These are phyloP conservation scores for Gymnodraco acuticeps DNA, from an alignment of 2,797 vertebrate genomes.

Conservation along the genomic window DNA sequence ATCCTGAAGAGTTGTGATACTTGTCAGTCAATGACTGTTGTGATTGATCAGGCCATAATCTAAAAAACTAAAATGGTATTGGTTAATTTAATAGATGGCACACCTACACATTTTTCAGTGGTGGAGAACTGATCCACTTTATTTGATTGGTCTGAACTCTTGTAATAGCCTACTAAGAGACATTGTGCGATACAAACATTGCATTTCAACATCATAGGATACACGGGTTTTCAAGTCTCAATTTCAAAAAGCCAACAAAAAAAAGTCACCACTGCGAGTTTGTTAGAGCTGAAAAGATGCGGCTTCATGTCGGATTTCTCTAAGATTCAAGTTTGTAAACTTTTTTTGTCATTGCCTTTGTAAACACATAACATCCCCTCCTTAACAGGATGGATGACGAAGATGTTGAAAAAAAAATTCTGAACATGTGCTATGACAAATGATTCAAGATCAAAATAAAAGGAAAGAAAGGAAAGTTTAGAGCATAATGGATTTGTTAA, in stretches of 20 bases:
- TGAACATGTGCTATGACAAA: conserved; percentile 74
- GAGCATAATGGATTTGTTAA: conserved; percentile 68
- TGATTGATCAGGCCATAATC: conserved; percentile 3
- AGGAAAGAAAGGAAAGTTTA: conserved; percentile 65
- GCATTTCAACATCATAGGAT: conserved; percentile 86
- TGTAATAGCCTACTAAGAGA: conserved; percentile 90
- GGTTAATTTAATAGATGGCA: conserved; percentile 21
- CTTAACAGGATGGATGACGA: conserved; percentile 78
- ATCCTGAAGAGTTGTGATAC: conserved; percentile 4
- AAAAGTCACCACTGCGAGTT: conserved; percentile 81
- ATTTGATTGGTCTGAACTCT: conserved; percentile 93
- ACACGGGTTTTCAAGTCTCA: conserved; percentile 90
- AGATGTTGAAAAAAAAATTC: conserved; percentile 80
- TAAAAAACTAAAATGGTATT: background rate
- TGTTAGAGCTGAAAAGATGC: conserved; percentile 79
- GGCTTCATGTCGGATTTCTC: conserved; percentile 81
- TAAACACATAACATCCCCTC: conserved; percentile 87
- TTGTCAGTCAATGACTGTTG: conserved; percentile 12
- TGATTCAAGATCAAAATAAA: conserved; percentile 61
- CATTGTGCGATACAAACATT: conserved; percentile 88
- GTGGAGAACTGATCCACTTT: conserved; percentile 92
- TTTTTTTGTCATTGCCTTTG: conserved; percentile 83
- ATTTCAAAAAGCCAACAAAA: conserved; percentile 83
- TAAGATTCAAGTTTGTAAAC: conserved; percentile 89
- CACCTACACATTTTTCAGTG: conserved; percentile 54